These are phyloP conservation scores for Athene cunicularia DNA, from an alignment of 2,113 vertebrate genomes.

Conservation along the genomic window DNA sequence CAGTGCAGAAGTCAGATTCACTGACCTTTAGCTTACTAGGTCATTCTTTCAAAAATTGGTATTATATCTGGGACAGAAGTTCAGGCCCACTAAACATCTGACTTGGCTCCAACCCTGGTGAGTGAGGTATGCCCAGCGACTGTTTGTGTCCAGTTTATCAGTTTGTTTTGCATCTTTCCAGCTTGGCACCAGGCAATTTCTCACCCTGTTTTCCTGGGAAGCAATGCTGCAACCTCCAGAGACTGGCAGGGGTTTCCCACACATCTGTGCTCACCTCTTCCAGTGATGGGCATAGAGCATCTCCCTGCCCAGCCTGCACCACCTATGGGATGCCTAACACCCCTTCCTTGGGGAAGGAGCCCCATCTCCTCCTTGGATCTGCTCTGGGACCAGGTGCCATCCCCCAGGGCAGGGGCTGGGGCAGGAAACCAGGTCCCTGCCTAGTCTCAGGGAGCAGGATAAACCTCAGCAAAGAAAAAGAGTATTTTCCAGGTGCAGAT, in stretches of 20 bases:
- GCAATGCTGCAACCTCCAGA: not conserved
- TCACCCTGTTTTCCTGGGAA: not conserved
- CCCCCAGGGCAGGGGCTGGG: not conserved
- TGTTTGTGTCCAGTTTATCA: not conserved
- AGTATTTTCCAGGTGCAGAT: not conserved
- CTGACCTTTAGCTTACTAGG: not conserved
- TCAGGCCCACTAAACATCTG: not conserved
- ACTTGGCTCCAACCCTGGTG: not conserved
- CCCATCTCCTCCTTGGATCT: not conserved
- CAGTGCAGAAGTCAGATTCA: not conserved
- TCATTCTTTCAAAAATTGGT: not conserved
- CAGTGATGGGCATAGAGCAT: not conserved
- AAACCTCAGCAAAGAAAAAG: not conserved
- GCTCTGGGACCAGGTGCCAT: not conserved
- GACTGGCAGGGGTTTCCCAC: not conserved
- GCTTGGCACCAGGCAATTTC: not conserved
- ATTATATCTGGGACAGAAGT: not conserved
- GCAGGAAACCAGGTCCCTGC: not conserved
- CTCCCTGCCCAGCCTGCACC: not conserved
- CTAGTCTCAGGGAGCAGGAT: not conserved
- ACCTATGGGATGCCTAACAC: not conserved
- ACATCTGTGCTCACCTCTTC: not conserved
- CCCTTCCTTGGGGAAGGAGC: not conserved
- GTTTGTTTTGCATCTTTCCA: not conserved
- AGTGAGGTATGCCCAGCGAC: rapidly evolving